These are phyloP conservation scores for Onthophagus sagittarius DNA, from an alignment of 2,888 invertebrate genomes.

Conservation along the genomic window DNA sequence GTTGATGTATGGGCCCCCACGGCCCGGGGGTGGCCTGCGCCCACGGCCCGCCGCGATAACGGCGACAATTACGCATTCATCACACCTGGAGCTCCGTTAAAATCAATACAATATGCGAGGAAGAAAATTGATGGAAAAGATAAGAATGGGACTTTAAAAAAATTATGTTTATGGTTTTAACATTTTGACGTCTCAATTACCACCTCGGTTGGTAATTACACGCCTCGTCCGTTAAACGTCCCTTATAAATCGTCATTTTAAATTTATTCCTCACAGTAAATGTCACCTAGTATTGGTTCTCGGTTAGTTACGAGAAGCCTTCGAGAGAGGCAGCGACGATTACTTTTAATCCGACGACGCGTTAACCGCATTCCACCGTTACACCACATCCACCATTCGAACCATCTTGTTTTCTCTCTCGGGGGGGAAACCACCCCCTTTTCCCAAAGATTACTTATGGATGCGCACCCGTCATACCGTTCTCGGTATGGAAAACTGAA, in stretches of 20 bases:
- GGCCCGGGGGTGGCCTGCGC: conserved; percentile 39
- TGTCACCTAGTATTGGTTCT: conserved; percentile 9
- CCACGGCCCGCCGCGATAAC: conserved; percentile 30
- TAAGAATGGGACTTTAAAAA: no score
- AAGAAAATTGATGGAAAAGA: no score
- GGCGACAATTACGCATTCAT: conserved; percentile 34
- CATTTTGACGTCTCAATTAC: conserved; percentile 47
- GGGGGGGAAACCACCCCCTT: background rate
- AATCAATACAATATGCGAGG: conserved; percentile 36
- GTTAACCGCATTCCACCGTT: background rate
- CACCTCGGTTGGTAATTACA: conserved; percentile 23
- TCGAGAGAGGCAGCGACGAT: background rate
- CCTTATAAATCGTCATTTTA: conserved; percentile 12
- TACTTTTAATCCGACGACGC: background rate
- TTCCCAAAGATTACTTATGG: background rate
- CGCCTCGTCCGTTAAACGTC: conserved; percentile 5
- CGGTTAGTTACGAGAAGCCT: background rate
- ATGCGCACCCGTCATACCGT: background rate
- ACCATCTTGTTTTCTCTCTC: background rate
- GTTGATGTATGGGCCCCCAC: conserved; percentile 47
- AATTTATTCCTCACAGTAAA: conserved; percentile 9
- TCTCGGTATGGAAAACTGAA: background rate
- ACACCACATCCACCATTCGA: background rate
- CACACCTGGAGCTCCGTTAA: conserved; percentile 34
- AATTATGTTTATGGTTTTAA: conserved; percentile 1